These are phyloP conservation scores for Eunapius fragilis DNA, from an alignment of 37 sponge, comb jelly and placozoan genomes.

Conservation along the genomic window DNA sequence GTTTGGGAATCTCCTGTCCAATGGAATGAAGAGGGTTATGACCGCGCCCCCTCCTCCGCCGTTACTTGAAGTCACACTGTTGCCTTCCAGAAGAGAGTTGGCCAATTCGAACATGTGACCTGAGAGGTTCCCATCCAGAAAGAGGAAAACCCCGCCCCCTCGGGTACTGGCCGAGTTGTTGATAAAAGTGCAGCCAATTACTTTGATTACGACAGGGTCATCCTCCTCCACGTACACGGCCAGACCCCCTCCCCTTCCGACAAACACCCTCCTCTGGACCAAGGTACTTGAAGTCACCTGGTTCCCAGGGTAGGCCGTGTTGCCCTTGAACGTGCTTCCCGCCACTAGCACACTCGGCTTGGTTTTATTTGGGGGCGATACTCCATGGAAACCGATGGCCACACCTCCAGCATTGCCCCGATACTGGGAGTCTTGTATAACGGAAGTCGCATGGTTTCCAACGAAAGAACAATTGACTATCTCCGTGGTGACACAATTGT, in stretches of 20 bases:
- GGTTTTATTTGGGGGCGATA: background rate
- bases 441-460: background rate
- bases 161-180: constrained; percentile 16
- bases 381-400: constrained; percentile 4
- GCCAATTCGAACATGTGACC: background rate
- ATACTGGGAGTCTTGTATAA: constrained; percentile 6
- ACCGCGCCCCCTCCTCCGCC: background rate
- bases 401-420: constrained; percentile 21
- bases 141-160: constrained; percentile 32
- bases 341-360: constrained; percentile 5
- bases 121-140: background rate
- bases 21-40: background rate
- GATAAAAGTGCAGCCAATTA: constrained; percentile 12
- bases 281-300: background rate
- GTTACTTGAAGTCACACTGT: background rate
- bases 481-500: constrained; percentile 1
- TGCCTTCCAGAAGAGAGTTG: background rate
- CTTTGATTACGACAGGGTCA: background rate
- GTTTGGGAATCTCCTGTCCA: background rate
- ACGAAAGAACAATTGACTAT: constrained; percentile 1
- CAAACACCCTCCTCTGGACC: constrained; percentile 1
- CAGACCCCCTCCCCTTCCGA: constrained; percentile 19
- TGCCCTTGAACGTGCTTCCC: constrained; percentile 10
- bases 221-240: background rate
- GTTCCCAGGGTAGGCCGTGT: background rate